Base-by-base conservation (phyloP, 1,140 invertebrate genomes). In the Leptoteleia sp. region DNA sequence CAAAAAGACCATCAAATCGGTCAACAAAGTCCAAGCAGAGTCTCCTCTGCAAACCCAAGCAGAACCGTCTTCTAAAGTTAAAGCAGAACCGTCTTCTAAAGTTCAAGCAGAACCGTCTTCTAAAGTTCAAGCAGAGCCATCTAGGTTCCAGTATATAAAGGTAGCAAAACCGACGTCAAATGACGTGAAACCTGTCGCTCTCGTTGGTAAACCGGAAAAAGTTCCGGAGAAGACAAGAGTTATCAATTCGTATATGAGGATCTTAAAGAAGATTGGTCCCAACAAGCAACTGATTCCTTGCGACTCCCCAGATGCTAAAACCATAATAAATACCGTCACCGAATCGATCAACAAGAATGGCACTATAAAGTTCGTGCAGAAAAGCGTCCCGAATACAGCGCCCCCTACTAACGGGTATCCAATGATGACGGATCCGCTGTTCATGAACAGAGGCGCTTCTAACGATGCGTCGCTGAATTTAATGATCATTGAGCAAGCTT, bases 171-270 rank as follows among this genome's bases (percentile, higher is more conserved):
- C 52, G 0, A 35, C 29, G n/a, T 11, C 27, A 1, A 11, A 1
- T 2, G 42, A 25, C 2, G 17, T 27, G n/a, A 45, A 42, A 27
- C 13, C n/a, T 17, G 1, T 17, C 0, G 5, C 43, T 1, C 29
- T 8, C 15, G 27, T 13, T 4, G 16, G 31, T 38, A 12, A 31
- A 12, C 3, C 29, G 4, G 38, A 59, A 11, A 57, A 59, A 12
- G 13, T 64, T 12, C 38, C 50, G 8, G 31, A 52, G 1, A 38
- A 29, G 11, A 15, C 22, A 6, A 50, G 68, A 40, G n/a, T 62
- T 0, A 62, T 73, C 8, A 73, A 65, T 33, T 57, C 50, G 1
- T 73, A 73, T 11, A 73, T 59, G n/a, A 64, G 70, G 15, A 64
- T 52, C 0, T 6, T 38, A 11, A 54, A 76, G 8, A 70, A 64